A percentile compares a stretch with the other conserved stretches of the same genome.
Evolutionary conservation across 2,113 vertebrate species (phyloP).

Genomic region (Apteryx owenii): DNA sequence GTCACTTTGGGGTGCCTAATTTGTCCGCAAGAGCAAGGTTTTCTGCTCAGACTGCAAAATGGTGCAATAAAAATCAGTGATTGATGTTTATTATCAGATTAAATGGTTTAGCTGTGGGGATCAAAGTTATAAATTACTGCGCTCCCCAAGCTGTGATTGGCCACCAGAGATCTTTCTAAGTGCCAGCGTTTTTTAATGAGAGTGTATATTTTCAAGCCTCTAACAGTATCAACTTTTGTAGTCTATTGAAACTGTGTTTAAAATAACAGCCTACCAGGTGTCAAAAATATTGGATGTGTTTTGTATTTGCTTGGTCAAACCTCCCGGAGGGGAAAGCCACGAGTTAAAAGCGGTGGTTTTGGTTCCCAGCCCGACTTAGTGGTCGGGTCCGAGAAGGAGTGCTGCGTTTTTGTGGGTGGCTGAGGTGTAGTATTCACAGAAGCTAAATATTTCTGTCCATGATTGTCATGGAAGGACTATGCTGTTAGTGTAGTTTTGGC

Average conservation of each 20-base stretch:
- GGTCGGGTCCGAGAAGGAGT: background rate
- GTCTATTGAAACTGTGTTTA: conserved; percentile 66
- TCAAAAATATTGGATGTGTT: background rate
- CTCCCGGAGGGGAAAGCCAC: background rate
- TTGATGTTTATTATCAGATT: conserved; percentile 81
- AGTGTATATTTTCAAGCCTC: conserved; percentile 56
- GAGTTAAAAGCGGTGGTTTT: background rate
- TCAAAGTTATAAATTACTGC: conserved; percentile 70
- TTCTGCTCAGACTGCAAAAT: conserved; percentile 79
- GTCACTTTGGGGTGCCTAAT: conserved; percentile 68
- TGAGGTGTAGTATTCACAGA: background rate
- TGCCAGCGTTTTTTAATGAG: conserved; percentile 70
- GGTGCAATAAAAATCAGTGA: conserved; percentile 75
- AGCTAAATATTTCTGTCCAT: background rate
- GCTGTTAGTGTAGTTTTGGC: fast-evolving
- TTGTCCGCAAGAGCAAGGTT: conserved; percentile 68
- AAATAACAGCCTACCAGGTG: conserved; percentile 29
- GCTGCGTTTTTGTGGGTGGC: fast-evolving
- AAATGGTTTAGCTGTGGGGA: conserved; percentile 74
- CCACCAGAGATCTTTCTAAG: conserved; percentile 76
- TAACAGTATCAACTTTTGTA: background rate
- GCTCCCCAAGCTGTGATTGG: conserved; percentile 79
- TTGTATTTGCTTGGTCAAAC: conserved; percentile 41
- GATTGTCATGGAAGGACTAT: fast-evolving
- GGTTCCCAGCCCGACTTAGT: background rate